Conservation (phyloP, 2,888 invertebrate genomes). For the Sinelater perroti region DNA sequence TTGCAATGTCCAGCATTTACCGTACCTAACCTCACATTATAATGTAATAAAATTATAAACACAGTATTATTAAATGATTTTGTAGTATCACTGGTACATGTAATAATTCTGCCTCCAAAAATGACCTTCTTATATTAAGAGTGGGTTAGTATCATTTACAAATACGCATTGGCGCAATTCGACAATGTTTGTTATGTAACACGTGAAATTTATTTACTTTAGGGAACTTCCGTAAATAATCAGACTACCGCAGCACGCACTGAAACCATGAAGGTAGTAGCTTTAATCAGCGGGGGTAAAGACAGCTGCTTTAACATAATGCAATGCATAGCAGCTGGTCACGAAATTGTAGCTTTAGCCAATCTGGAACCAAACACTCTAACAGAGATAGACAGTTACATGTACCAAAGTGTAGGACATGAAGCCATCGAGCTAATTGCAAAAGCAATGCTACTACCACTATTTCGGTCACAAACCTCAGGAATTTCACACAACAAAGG, state of each 20-base stretch:
- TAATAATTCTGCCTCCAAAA: too few relatives aligned
- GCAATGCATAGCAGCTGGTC: constrained; percentile 96
- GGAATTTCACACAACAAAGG: constrained; percentile 85
- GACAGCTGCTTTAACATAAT: constrained; percentile 99
- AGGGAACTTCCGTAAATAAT: not conserved
- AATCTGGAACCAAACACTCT: constrained; percentile 89
- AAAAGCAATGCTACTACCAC: constrained; percentile 91
- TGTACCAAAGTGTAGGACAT: constrained; percentile 99
- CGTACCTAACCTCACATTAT: too few relatives aligned
- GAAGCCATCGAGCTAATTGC: constrained; percentile 92
- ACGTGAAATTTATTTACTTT: not conserved
- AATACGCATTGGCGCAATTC: too few relatives aligned
- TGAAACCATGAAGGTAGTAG: constrained; percentile 81
- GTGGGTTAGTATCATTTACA: too few relatives aligned
- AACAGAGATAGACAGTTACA: constrained; percentile 78
- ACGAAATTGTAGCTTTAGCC: constrained; percentile 93
- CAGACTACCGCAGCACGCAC: not conserved
- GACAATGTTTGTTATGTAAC: constrained; percentile 17
- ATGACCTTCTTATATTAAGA: too few relatives aligned
- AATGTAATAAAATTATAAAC: too few relatives aligned
- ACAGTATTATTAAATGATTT: too few relatives aligned
- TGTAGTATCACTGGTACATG: too few relatives aligned
- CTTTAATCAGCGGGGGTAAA: constrained; percentile 96
- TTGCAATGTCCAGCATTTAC: too few relatives aligned
- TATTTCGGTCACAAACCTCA: constrained; percentile 84